phyloP scores from a whole-genome alignment of 2,797 vertebrate genomes.

The Characodon lateralis region DNA sequence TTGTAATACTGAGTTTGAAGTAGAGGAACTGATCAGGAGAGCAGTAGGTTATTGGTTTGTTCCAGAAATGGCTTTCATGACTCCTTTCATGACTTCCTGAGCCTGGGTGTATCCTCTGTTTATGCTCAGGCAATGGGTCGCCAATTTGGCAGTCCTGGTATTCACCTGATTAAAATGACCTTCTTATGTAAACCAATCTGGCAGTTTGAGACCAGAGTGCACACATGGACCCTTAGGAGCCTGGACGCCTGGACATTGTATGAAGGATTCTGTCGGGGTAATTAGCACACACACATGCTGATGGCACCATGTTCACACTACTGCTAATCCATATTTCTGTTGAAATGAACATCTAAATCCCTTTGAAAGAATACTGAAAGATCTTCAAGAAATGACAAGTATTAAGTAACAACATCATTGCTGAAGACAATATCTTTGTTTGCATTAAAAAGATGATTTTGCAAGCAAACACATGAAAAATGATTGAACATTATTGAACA shows the following conservation, averaged over 20 bases:
- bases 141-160: constrained; percentile 77
- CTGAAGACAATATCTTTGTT: not conserved
- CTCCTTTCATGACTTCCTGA: constrained; percentile 74
- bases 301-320: not conserved
- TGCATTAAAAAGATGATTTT: not conserved
- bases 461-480: not conserved
- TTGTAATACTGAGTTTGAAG: constrained; percentile 20
- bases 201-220: constrained; percentile 43
- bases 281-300: constrained; percentile 43
- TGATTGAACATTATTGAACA: not conserved
- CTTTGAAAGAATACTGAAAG: not conserved
- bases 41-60: constrained; percentile 58
- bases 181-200: constrained; percentile 78
- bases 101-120: constrained; percentile 78
- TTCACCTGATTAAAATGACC: constrained; percentile 82
- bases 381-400: not conserved
- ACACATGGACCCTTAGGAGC: constrained; percentile 59
- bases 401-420: not conserved
- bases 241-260: constrained; percentile 49
- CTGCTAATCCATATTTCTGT: not conserved
- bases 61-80: constrained; percentile 74
- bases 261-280: constrained; percentile 57
- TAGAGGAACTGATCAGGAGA: constrained; percentile 32
- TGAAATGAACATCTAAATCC: not conserved
- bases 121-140: constrained; percentile 73